Percentiles rank a stretch among this genome's conserved stretches.
These are phyloP conservation scores for Pan troglodytes DNA, from an alignment of 2,113 vertebrate species.

Conservation along the genomic window DNA sequence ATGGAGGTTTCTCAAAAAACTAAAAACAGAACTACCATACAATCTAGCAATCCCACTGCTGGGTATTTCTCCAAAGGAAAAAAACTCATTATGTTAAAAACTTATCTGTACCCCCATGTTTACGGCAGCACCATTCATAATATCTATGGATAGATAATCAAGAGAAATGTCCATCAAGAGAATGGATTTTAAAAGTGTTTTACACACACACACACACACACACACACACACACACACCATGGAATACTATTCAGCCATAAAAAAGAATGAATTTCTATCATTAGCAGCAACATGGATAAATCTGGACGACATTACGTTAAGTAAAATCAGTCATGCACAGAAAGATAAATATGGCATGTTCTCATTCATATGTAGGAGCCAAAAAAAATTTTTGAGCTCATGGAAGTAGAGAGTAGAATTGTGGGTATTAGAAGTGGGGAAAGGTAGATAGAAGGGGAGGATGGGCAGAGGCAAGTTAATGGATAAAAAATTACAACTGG, in stretches of 20 bases:
- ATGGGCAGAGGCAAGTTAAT: not conserved
- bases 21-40: not conserved
- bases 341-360: not conserved
- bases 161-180: not conserved
- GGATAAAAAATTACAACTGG: not conserved
- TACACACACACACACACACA: not conserved
- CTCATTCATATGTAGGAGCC: not conserved
- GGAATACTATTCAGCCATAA: not conserved
- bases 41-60: not conserved
- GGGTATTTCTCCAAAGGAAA: not conserved
- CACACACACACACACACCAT: not conserved
- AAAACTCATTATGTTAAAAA: not conserved
- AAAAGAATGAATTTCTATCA: not conserved
- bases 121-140: not conserved
- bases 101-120: not conserved
- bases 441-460: not conserved
- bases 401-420: not conserved
- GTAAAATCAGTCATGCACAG: not conserved
- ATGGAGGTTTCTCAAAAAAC: not conserved
- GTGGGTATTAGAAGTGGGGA: not conserved
- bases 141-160: not conserved
- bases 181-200: not conserved
- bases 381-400: not conserved
- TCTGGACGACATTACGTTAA: not conserved
- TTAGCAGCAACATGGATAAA: not conserved